phyloP scores from a whole-genome alignment of 2,113 vertebrate species.

The Tetraodon nigroviridis region DNA sequence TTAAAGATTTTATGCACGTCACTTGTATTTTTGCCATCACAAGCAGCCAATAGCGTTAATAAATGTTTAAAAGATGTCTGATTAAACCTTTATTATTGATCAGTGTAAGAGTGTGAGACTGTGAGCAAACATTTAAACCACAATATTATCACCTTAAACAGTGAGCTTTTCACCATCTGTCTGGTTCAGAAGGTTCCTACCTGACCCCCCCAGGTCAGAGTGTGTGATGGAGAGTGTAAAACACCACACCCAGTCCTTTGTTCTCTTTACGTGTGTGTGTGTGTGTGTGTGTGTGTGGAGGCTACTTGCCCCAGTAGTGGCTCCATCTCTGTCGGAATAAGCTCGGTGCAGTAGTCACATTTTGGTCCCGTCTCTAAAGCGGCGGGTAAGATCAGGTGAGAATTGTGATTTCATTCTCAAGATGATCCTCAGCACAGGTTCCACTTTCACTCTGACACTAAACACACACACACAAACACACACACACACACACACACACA shows the following conservation, averaged over 20 bases:
- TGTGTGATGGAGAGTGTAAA: conserved; percentile 5
- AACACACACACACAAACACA: too few species aligned
- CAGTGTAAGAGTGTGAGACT: neutral
- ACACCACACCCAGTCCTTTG: conserved; percentile 36
- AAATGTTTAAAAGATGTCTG: too few species aligned
- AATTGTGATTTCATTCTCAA: conserved; percentile 11
- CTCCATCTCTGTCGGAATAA: neutral
- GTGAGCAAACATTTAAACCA: neutral
- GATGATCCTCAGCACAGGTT: neutral
- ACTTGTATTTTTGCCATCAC: too few species aligned
- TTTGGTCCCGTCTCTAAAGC: conserved; percentile 2
- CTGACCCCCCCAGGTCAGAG: conserved; percentile 24
- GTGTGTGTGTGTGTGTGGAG: neutral
- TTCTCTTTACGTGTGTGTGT: conserved; percentile 5
- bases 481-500: too few species aligned
- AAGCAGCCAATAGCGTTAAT: too few species aligned
- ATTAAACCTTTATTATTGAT: too few species aligned
- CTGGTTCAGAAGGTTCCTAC: neutral
- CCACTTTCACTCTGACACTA: neutral
- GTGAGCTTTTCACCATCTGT: neutral
- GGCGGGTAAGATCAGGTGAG: neutral
- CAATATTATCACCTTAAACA: conserved; percentile 42
- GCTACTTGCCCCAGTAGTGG: neutral
- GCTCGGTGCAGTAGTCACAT: neutral
- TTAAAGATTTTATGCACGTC: too few species aligned